Percentiles rank a stretch among this genome's conserved stretches.
Conservation (phyloP, 1,140 invertebrate species). For the Bathynomus jamesi region DNA sequence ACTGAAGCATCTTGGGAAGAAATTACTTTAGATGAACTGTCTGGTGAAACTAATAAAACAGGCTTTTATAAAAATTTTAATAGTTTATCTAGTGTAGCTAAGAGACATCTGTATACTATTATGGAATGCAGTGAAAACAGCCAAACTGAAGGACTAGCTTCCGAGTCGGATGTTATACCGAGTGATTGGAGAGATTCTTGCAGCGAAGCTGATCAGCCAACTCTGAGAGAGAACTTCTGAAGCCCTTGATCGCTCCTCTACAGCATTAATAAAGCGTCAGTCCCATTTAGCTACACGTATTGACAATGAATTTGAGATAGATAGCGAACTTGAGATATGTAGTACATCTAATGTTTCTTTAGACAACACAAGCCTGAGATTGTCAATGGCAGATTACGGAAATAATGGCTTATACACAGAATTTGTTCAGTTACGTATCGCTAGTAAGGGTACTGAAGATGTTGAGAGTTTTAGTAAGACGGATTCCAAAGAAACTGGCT, state of each 20-base stretch:
- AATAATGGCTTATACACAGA: too few species aligned
- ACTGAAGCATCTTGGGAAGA: slow-evolving; percentile 31
- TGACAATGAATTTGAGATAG: too few species aligned
- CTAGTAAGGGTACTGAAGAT: neutral
- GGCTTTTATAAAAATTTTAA: neutral
- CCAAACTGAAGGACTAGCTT: slow-evolving; percentile 24
- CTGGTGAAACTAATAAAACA: neutral
- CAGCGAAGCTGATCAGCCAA: slow-evolving; percentile 17
- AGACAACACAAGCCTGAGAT: too few species aligned
- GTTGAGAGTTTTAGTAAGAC: neutral
- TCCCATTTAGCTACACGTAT: too few species aligned
- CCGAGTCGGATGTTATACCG: slow-evolving; percentile 29
- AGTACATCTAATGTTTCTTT: too few species aligned
- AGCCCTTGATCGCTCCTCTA: too few species aligned
- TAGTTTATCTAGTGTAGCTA: slow-evolving; percentile 17
- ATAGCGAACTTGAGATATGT: too few species aligned
- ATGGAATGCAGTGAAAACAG: slow-evolving; percentile 36
- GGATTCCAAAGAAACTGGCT: too few species aligned
- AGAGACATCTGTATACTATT: slow-evolving; percentile 30
- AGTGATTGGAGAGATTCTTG: slow-evolving; percentile 33
- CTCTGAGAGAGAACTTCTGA: too few species aligned
- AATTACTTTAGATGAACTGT: slow-evolving; percentile 10
- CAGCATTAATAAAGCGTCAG: too few species aligned
- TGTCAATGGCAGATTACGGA: too few species aligned
- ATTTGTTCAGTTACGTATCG: too few species aligned